Evolutionary conservation across 2,888 invertebrate genomes (phyloP), one percentile per base, ranked within the genome.

Genomic region (Nomada lathburiana): DNA sequence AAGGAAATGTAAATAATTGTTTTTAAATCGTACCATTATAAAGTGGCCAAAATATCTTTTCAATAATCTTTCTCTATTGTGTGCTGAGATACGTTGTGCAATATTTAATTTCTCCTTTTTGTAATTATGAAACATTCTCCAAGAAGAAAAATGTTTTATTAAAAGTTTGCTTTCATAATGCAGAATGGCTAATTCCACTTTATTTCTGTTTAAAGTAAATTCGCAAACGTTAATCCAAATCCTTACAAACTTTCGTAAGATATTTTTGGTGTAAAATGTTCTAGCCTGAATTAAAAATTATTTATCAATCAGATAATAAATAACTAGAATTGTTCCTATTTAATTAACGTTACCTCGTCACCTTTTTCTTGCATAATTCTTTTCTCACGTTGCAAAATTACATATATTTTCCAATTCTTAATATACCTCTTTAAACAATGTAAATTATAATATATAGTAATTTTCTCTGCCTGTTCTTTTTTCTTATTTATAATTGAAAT

Each of bases 51-150:
- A 82, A 60, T 80, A 83, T 42, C n/a, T 68, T 23, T 47, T 76
- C 13, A 87, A 59, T 63, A 89, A 72, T 73, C 74, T 83, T 1
- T 63, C 74, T 20, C 50, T 62, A 64, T 70, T 53, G 36, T 80
- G 78, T 44, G 68, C 18, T 13, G 44, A 64, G 13, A 72, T 57
- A 18, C 67, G 65, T 10, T 69, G 42, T 2, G 76, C 55, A 52
- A 53, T 26, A n/a, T 71, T 69, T 1, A 36, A 52, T 23, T 76
- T 87, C 64, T 77, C 50, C 13, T 78, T 60, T 63, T 87, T 85
- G 11, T 47, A n/a, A 18, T 76, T 76, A 52, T 77, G 63, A 67
- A 84, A 88, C 63, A 59, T 74, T 20, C 53, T 84, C 88, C 89
- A 89, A 36, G 67, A 62, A 55, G 4, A 2, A 55, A 82, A 84